These are phyloP conservation scores for Lasioglossum marginatum DNA, from an alignment of 2,888 invertebrate genomes.

Conservation along the genomic window DNA sequence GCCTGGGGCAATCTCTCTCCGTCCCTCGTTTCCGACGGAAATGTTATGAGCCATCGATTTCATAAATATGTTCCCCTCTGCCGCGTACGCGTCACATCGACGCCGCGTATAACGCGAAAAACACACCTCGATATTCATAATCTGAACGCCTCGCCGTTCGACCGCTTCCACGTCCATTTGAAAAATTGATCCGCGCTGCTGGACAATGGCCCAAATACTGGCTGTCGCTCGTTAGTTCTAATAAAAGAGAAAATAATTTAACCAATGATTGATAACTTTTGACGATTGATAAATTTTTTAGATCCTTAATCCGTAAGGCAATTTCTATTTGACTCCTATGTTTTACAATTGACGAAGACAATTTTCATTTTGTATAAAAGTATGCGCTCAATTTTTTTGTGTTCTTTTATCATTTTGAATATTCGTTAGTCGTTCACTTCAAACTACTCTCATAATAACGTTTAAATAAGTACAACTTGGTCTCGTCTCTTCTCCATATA, in stretches of 20 bases:
- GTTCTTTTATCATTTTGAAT: too few species aligned
- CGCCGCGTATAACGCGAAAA: not conserved
- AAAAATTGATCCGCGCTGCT: not conserved
- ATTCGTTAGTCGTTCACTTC: too few species aligned
- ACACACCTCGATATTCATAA: conserved; percentile 3
- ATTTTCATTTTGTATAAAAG: too few species aligned
- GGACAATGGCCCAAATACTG: not conserved
- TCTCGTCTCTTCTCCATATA: not conserved
- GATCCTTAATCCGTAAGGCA: too few species aligned
- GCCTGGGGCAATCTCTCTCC: not conserved
- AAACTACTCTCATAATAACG: not conserved
- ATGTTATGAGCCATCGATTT: conserved; percentile 40
- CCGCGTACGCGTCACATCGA: conserved; percentile 3
- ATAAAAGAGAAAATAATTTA: not conserved
- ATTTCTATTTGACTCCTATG: too few species aligned
- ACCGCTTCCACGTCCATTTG: not conserved
- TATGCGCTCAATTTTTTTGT: too few species aligned
- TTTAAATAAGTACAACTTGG: not conserved
- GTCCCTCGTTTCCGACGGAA: conserved; percentile 14
- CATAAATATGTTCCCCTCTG: conserved; percentile 20
- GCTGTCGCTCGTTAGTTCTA: not conserved
- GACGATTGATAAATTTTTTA: too few species aligned
- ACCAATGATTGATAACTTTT: not conserved
- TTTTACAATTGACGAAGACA: too few species aligned
- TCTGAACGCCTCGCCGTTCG: not conserved